These are phyloP conservation scores for Tetrax tetrax DNA, from an alignment of 2,113 vertebrate genomes.

Conservation along the genomic window DNA sequence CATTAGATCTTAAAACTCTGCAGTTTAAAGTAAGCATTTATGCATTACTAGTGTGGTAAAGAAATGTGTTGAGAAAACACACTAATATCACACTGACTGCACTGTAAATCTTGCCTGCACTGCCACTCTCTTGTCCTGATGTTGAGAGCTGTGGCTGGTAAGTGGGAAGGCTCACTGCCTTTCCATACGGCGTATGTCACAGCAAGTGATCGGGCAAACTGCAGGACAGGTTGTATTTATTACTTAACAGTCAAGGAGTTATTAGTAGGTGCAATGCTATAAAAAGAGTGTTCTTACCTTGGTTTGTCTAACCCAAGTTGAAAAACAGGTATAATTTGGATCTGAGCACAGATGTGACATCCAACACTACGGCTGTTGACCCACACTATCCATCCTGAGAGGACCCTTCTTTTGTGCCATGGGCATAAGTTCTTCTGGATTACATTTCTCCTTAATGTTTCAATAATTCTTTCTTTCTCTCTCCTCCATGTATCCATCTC, in stretches of 20 bases:
- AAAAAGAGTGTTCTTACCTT: not conserved
- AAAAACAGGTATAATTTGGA: not conserved
- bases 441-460: not conserved
- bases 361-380: not conserved
- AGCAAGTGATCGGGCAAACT: not conserved
- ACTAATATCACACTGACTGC: not conserved
- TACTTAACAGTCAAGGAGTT: not conserved
- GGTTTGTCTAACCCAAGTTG: not conserved
- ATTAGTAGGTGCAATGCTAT: not conserved
- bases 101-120: not conserved
- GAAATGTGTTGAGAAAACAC: not conserved
- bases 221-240: not conserved
- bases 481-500: not conserved
- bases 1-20: not conserved
- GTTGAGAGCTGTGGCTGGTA: not conserved
- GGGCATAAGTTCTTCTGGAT: not conserved
- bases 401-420: not conserved
- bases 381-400: not conserved
- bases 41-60: not conserved
- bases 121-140: not conserved
- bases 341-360: not conserved
- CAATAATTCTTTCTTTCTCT: not conserved
- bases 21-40: not conserved
- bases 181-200: not conserved
- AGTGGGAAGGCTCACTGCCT: not conserved